Percentiles rank a stretch among this genome's conserved stretches.
Conservation (phyloP, 2,888 invertebrate species). For the Pardosa pseudoannulata region DNA sequence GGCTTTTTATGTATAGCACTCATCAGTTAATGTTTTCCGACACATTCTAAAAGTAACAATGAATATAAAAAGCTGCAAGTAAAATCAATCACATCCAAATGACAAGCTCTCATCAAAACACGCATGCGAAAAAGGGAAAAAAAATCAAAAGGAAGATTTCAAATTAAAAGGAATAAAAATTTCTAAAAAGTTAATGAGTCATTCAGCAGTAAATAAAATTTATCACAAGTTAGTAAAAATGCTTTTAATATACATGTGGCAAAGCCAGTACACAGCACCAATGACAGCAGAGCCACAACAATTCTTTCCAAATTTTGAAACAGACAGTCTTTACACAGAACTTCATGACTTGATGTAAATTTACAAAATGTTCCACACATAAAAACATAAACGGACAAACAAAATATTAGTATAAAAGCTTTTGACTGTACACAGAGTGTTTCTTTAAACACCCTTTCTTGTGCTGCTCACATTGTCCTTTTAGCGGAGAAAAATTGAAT, state of each 20-base stretch:
- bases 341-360: constrained; percentile 29
- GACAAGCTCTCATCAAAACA: background rate
- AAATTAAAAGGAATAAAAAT: constrained; percentile 3
- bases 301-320: constrained; percentile 30
- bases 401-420: constrained; percentile 67
- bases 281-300: constrained; percentile 32
- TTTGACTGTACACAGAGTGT: constrained; percentile 57
- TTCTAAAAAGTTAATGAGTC: background rate
- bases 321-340: constrained; percentile 8
- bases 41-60: background rate
- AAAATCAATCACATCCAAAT: background rate
- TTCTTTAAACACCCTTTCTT: constrained; percentile 31
- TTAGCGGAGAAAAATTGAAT: background rate
- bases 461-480: background rate
- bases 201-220: constrained; percentile 30
- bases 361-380: constrained; percentile 50
- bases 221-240: constrained; percentile 58
- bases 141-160: background rate
- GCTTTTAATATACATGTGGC: constrained; percentile 47
- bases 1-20: background rate
- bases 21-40: background rate
- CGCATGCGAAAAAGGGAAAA: too few relatives aligned
- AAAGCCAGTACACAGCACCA: constrained; percentile 56
- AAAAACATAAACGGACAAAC: constrained; percentile 59
- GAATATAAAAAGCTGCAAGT: background rate